Evolutionary conservation across 2,888 invertebrate species (phyloP), one percentile per base, ranked within the genome.

Genomic region (Scaptomyza flava): DNA sequence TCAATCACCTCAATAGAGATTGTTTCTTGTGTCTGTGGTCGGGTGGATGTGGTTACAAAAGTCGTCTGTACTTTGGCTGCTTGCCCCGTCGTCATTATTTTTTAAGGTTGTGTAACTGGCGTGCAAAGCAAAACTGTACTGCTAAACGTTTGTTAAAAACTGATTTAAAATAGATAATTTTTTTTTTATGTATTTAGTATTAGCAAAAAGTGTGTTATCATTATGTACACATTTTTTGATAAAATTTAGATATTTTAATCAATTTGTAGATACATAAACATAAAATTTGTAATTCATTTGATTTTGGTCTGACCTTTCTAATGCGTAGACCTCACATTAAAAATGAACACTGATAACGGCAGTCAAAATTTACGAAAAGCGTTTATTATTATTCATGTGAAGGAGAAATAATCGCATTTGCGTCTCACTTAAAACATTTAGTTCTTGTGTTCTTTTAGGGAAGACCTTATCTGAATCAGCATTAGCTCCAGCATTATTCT

Each of bases 1-100:
- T 41, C 59, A 27, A 68, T 63, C 14, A 77, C 48, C 56, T 74
- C 77, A 14, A 74, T 14, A 51, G 72, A 63, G 11, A 58, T 66
- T 12, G 57, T 48, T 20, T 5, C 9, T 20, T 33, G 17, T 17
- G 17, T 11, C 8, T 48, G 48, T 2, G 17, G 38, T 8, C 38
- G 33, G 34, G 30, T 6, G 9, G 23, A 23, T 17, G 62, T 33
- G 36, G 59, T 41, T 11, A 72, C 30, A 12, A 56, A 33, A 9
- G 75, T 57, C 8, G 76, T 61, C 20, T 80, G 83, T 6, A 53
- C 23, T 6, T 58, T 56, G 12, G 60, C 45, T 6, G 53, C 36
- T 23, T 46, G 51, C 1, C 51, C 61, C 6, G 62, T 72, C 30
- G 43, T 77, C 33, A 42, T 68, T 30, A 77, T 27, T 27, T 27